Percentiles rank a stretch among this genome's conserved stretches.
Conservation (phyloP, 1,140 invertebrate species). For the Drosophila athabasca region DNA sequence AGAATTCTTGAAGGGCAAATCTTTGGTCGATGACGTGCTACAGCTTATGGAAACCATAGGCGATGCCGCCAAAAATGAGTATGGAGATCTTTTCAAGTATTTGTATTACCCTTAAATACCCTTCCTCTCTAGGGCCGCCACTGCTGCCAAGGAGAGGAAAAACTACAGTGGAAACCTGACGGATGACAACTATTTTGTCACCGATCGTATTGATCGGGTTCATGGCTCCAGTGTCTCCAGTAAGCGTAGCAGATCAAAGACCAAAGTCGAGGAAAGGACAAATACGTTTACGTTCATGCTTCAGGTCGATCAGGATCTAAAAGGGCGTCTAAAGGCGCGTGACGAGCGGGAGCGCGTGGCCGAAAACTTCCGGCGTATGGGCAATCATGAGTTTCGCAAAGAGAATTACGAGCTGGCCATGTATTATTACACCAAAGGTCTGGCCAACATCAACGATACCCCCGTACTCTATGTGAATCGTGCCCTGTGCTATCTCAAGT, state of each 20-base stretch:
- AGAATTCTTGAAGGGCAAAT: constrained; percentile 28
- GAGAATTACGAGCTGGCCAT: constrained; percentile 24
- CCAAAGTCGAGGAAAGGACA: neutral
- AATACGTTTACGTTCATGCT: constrained; percentile 65
- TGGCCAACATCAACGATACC: constrained; percentile 45
- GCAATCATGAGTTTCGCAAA: constrained; percentile 48
- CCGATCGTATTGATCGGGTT: too few relatives aligned
- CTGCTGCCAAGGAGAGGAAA: neutral
- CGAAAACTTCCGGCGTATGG: constrained; percentile 49
- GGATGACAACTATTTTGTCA: constrained; percentile 17
- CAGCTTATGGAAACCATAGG: constrained; percentile 19
- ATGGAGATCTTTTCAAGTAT: neutral
- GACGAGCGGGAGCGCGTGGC: constrained; percentile 46
- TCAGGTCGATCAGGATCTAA: constrained; percentile 24
- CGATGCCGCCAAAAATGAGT: constrained; percentile 46
- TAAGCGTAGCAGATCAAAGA: constrained; percentile 9
- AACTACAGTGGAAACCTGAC: neutral
- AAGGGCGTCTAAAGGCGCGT: constrained; percentile 15
- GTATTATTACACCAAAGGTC: constrained; percentile 35
- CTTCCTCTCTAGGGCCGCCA: neutral
- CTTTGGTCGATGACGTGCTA: constrained; percentile 35
- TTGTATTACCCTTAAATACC: rapidly evolving
- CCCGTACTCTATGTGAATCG: constrained; percentile 62
- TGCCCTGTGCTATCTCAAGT: constrained; percentile 50
- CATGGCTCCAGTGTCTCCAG: too few relatives aligned